Conservation (phyloP, 2,888 invertebrate genomes). For the Ormyrus nitidulus region DNA sequence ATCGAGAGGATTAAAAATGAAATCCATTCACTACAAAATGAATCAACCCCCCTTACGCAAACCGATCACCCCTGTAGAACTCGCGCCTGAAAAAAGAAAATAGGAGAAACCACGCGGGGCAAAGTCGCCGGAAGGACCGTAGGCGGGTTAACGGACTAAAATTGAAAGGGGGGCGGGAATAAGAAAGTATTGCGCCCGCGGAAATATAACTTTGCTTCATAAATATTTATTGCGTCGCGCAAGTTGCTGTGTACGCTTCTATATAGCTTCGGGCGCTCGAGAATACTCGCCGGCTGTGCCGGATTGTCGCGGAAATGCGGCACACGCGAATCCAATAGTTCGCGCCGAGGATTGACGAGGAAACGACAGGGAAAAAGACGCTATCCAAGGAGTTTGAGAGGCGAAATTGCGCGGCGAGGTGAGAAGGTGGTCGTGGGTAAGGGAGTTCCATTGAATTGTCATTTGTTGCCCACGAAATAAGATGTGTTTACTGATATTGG, state of each 20-base stretch:
- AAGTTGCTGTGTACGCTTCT: neutral
- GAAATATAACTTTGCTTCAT: constrained; percentile 26
- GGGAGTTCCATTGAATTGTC: constrained; percentile 4
- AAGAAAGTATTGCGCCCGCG: constrained; percentile 4
- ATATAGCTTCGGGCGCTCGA: no score
- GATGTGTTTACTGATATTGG: no score
- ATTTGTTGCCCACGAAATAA: neutral
- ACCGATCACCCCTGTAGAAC: no score
- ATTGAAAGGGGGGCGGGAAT: constrained; percentile 49
- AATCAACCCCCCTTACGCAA: no score
- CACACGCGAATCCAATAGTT: constrained; percentile 44
- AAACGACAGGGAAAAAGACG: constrained; percentile 46
- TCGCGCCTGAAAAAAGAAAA: no score
- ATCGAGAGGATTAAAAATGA: no score
- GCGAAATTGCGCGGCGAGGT: neutral
- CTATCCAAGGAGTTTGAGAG: neutral
- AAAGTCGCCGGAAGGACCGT: no score
- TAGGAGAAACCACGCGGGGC: no score
- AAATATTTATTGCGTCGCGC: constrained; percentile 51
- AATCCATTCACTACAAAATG: no score
- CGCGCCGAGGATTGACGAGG: constrained; percentile 35
- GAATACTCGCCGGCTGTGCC: neutral
- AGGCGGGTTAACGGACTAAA: neutral
- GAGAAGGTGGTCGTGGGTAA: neutral
- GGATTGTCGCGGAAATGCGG: constrained; percentile 38